These are phyloP conservation scores for Typhlichthys subterraneus DNA, from an alignment of 2,797 vertebrate genomes.

Conservation along the genomic window DNA sequence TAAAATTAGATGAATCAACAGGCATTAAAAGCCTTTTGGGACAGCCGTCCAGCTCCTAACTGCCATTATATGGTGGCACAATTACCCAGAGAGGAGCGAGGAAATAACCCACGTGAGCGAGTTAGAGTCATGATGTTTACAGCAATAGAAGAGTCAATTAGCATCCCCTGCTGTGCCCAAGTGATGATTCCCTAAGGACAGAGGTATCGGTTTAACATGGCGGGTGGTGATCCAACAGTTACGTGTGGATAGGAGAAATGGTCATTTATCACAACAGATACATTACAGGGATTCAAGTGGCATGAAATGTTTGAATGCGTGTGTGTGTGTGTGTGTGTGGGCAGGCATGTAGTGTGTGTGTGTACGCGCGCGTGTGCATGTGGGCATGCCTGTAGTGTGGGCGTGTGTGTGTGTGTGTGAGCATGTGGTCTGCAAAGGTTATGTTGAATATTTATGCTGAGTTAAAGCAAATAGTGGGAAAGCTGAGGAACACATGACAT, in stretches of 20 bases:
- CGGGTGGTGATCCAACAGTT: slow-evolving; percentile 79
- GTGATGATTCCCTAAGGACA: slow-evolving; percentile 79
- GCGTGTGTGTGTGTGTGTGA: not conserved
- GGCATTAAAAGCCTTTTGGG: slow-evolving; percentile 20
- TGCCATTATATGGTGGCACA: slow-evolving; percentile 62
- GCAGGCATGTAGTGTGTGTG: slow-evolving; percentile 17
- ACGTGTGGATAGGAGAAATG: slow-evolving; percentile 81
- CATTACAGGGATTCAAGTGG: slow-evolving; percentile 67
- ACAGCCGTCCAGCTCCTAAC: slow-evolving; percentile 23
- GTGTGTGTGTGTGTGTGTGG: not conserved
- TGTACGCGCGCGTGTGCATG: slow-evolving; percentile 19
- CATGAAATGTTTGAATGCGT: slow-evolving; percentile 23
- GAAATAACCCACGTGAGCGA: slow-evolving; percentile 49
- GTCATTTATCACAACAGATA: slow-evolving; percentile 78
- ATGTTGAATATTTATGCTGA: slow-evolving; percentile 59
- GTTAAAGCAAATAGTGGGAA: slow-evolving; percentile 33
- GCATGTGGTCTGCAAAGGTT: slow-evolving; percentile 28
- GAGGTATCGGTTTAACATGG: slow-evolving; percentile 76
- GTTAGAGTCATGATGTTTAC: slow-evolving; percentile 65
- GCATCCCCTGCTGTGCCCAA: slow-evolving; percentile 71
- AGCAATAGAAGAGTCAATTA: slow-evolving; percentile 70
- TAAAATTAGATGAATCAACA: slow-evolving; percentile 26
- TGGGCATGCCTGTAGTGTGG: not conserved
- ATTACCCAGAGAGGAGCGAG: slow-evolving; percentile 44
- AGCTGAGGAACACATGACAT: slow-evolving; percentile 49